phyloP scores from a whole-genome alignment of 1,140 invertebrate species.

The Drosophila sechellia region DNA sequence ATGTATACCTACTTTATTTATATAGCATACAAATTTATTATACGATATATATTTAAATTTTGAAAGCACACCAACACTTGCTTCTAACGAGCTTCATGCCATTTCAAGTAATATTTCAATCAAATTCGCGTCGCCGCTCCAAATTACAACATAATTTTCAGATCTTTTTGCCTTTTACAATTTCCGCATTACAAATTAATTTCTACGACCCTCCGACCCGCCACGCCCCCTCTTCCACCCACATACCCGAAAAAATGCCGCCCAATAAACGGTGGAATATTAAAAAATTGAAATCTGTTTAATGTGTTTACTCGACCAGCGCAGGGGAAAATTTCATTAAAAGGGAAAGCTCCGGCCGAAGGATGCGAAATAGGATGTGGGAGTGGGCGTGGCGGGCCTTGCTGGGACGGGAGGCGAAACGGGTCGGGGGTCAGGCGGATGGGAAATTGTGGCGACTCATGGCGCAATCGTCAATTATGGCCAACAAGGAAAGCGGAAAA shows the following conservation, averaged over 20 bases:
- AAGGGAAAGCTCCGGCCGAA: conserved; percentile 37
- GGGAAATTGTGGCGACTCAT: conserved; percentile 75
- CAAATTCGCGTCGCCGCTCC: conserved; percentile 56
- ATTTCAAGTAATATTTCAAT: conserved; percentile 58
- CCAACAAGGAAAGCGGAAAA: conserved; percentile 78
- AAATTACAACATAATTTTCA: conserved; percentile 57
- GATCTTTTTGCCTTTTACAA: conserved; percentile 55
- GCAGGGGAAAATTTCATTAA: conserved; percentile 61
- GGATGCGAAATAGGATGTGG: conserved; percentile 33
- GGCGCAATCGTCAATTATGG: conserved; percentile 81
- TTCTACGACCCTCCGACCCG: conserved; percentile 24
- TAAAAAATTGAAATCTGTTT: conserved; percentile 71
- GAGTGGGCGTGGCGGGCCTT: background rate
- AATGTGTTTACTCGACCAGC: conserved; percentile 64
- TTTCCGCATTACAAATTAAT: conserved; percentile 75
- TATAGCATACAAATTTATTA: too few relatives aligned
- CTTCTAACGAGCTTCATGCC: conserved; percentile 17
- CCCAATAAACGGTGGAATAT: conserved; percentile 35
- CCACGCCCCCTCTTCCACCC: background rate
- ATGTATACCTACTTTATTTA: too few relatives aligned
- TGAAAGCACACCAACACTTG: background rate
- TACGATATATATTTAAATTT: background rate
- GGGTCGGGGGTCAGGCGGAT: background rate
- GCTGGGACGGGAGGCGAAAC: rapidly evolving
- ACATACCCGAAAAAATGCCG: background rate